Evolutionary conservation across 2,797 vertebrate species (phyloP).

Genomic region (Eupleurogrammus muticus): DNA sequence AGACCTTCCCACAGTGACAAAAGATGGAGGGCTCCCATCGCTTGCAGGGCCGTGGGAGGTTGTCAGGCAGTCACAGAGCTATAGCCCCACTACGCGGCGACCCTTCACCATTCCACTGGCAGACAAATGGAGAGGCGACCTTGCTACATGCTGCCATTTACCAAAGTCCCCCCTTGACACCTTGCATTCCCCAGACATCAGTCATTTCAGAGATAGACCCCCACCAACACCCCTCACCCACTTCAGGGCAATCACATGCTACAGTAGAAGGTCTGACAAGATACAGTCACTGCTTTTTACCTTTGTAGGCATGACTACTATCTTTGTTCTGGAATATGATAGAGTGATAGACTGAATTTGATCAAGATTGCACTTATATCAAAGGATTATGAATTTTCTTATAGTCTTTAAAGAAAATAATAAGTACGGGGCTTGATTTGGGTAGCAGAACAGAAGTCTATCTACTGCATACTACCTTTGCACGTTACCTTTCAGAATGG

Average conservation of each 20-base stretch:
- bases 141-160: conserved; percentile 81
- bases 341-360: background rate
- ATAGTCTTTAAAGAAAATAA: background rate
- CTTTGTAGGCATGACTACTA: conserved; percentile 14
- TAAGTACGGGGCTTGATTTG: background rate
- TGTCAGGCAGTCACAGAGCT: conserved; percentile 79
- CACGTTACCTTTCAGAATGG: background rate
- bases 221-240: conserved; percentile 42
- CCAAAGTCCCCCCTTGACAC: conserved; percentile 73
- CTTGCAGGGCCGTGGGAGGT: conserved; percentile 73
- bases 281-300: conserved; percentile 35
- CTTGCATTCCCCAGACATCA: conserved; percentile 68
- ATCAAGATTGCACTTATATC: background rate
- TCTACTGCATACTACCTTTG: background rate
- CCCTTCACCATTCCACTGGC: conserved; percentile 68
- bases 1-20: conserved; percentile 79
- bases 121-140: conserved; percentile 82
- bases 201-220: conserved; percentile 73
- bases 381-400: background rate
- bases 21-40: conserved; percentile 80
- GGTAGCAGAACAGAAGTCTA: background rate
- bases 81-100: conserved; percentile 59
- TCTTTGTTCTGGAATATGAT: conserved; percentile 13
- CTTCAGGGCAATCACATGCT: conserved; percentile 51
- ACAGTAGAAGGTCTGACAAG: conserved; percentile 39